These are phyloP conservation scores for Melinaea marsaeus DNA, from an alignment of 2,888 invertebrate genomes.

Conservation along the genomic window DNA sequence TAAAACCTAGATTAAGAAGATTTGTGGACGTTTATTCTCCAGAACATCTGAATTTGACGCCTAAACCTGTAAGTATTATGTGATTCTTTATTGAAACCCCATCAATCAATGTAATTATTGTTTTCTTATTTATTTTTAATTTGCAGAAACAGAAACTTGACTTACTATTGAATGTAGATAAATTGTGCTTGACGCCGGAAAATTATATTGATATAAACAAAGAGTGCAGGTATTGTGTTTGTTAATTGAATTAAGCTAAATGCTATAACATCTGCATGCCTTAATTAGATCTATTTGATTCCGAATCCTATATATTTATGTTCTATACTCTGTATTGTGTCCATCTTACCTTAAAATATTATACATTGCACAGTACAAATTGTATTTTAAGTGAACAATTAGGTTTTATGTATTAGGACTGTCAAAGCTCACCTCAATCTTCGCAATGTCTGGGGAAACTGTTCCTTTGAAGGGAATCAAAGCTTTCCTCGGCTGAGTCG, in stretches of 20 bases:
- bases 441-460: slow-evolving; percentile 50
- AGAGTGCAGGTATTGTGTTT: slow-evolving; percentile 57
- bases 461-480: slow-evolving; percentile 80
- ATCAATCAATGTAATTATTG: background rate
- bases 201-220: slow-evolving; percentile 47
- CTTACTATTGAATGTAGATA: slow-evolving; percentile 50
- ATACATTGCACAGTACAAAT: too few relatives aligned
- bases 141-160: slow-evolving; percentile 49
- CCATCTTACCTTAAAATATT: background rate
- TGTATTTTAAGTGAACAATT: too few relatives aligned
- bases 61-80: slow-evolving; percentile 59
- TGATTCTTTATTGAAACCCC: background rate
- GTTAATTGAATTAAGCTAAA: slow-evolving; percentile 4
- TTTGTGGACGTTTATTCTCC: slow-evolving; percentile 72
- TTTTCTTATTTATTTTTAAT: background rate
- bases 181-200: slow-evolving; percentile 54
- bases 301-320: slow-evolving; percentile 2
- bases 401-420: slow-evolving; percentile 46
- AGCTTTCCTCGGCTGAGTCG: slow-evolving; percentile 77
- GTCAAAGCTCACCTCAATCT: slow-evolving; percentile 50
- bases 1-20: slow-evolving; percentile 62
- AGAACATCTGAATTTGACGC: slow-evolving; percentile 70
- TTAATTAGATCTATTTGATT: slow-evolving; percentile 5
- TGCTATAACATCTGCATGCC: background rate
- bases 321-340: background rate